Evolutionary conservation across 1,140 invertebrate genomes (phyloP).

Genomic region (Ooceraea biroi): DNA sequence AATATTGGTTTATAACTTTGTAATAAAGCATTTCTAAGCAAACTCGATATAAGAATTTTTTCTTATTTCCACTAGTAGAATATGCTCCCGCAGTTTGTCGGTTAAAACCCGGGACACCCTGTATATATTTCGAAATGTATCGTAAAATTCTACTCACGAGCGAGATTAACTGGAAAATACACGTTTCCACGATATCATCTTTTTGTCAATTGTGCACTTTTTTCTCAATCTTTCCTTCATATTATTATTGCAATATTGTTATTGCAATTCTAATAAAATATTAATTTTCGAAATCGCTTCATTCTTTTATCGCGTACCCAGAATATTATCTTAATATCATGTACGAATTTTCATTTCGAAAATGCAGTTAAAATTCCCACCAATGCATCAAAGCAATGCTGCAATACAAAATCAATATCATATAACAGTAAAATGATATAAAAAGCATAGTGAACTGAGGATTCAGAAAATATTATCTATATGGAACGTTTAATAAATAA

Average conservation of each 20-base stretch:
- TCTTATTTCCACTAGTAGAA: too few relatives aligned
- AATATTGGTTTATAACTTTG: too few relatives aligned
- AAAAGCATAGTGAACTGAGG: background rate
- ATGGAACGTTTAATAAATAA: background rate
- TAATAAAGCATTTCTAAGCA: too few relatives aligned
- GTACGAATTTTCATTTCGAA: background rate
- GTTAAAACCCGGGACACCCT: too few relatives aligned
- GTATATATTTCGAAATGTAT: slow-evolving; percentile 7
- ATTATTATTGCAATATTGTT: background rate
- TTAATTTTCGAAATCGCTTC: background rate
- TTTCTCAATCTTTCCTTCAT: background rate
- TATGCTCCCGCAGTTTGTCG: too few relatives aligned
- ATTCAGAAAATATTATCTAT: background rate
- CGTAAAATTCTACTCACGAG: slow-evolving; percentile 7
- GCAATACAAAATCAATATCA: background rate
- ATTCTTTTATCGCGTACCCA: background rate
- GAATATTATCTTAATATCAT: slow-evolving; percentile 1
- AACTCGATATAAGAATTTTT: too few relatives aligned
- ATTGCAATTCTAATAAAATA: slow-evolving; percentile 21
- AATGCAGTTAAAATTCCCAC: background rate
- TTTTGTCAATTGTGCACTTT: background rate
- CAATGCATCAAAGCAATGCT: background rate
- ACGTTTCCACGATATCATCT: slow-evolving; percentile 8
- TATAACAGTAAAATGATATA: background rate
- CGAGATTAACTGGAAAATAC: slow-evolving; percentile 19